phyloP scores from a whole-genome alignment of 2,888 invertebrate species.

The Leptinotarsa peninsularis region DNA sequence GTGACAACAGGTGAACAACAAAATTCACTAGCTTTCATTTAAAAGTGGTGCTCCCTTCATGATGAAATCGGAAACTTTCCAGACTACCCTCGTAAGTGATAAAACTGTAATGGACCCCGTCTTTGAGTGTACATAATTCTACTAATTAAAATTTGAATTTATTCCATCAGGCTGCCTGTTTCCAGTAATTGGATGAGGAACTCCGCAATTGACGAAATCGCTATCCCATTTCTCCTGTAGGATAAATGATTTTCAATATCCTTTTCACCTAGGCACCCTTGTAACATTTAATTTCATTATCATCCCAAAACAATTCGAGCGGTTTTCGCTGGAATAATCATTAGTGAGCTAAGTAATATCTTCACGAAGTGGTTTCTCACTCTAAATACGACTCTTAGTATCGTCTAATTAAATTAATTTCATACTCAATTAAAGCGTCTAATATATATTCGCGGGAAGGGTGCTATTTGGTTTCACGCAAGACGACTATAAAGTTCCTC shows the following conservation, averaged over 20 bases:
- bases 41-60: too few relatives aligned
- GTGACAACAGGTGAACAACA: too few relatives aligned
- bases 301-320: not conserved
- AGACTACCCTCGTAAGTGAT: too few relatives aligned
- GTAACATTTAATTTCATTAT: not conserved
- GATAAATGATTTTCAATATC: not conserved
- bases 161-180: too few relatives aligned
- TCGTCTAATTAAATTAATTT: slow-evolving; percentile 12
- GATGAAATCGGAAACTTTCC: too few relatives aligned
- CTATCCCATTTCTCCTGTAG: not conserved
- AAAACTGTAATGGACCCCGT: too few relatives aligned
- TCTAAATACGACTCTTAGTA: not conserved
- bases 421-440: slow-evolving; percentile 14
- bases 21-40: too few relatives aligned
- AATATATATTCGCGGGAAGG: not conserved
- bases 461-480: slow-evolving; percentile 15
- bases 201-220: too few relatives aligned
- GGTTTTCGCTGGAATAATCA: not conserved
- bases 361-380: not conserved
- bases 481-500: slow-evolving; percentile 5
- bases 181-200: too few relatives aligned
- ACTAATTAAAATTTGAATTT: too few relatives aligned
- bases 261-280: not conserved
- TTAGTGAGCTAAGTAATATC: not conserved
- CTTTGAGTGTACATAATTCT: too few relatives aligned